Evolutionary conservation across 2,888 invertebrate genomes (phyloP).

Genomic region (Litoditis marina): DNA sequence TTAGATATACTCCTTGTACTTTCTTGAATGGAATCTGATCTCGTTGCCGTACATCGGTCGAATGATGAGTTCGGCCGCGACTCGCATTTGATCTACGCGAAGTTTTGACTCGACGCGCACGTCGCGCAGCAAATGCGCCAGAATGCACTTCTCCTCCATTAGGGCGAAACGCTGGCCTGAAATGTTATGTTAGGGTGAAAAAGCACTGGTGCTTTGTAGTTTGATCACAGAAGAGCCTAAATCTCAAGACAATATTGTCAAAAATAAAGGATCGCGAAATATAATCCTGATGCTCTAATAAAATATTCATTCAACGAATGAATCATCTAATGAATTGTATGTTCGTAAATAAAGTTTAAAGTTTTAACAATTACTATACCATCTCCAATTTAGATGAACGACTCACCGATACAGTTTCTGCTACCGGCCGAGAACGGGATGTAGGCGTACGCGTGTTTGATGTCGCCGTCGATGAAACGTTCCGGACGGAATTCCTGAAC

Average conservation of each 20-base stretch:
- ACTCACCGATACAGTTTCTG: conserved; percentile 65
- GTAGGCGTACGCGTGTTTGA: conserved; percentile 64
- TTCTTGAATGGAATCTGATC: conserved; percentile 28
- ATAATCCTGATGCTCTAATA: neutral
- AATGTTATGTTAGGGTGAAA: too few relatives aligned
- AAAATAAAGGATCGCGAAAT: too few relatives aligned
- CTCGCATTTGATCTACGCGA: conserved; percentile 58
- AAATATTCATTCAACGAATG: neutral
- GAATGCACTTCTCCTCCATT: conserved; percentile 60
- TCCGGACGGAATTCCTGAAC: conserved; percentile 63
- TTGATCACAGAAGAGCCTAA: too few relatives aligned
- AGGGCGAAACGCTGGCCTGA: conserved; percentile 60
- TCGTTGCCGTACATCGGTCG: conserved; percentile 60
- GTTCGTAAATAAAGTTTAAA: too few relatives aligned
- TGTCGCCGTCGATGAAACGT: conserved; percentile 63
- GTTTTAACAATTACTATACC: neutral
- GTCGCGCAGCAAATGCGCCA: conserved; percentile 50
- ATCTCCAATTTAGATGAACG: too few relatives aligned
- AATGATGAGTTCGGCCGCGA: conserved; percentile 59
- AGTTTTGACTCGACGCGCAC: conserved; percentile 52
- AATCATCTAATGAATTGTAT: too few relatives aligned
- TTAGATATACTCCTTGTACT: conserved; percentile 41
- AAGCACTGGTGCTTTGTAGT: too few relatives aligned
- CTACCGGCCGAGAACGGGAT: conserved; percentile 66
- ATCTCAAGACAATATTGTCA: too few relatives aligned